Evolutionary conservation across 2,113 vertebrate genomes (phyloP), one percentile per base, ranked within the genome.

Genomic region (Paraplagusia blochii): DNA sequence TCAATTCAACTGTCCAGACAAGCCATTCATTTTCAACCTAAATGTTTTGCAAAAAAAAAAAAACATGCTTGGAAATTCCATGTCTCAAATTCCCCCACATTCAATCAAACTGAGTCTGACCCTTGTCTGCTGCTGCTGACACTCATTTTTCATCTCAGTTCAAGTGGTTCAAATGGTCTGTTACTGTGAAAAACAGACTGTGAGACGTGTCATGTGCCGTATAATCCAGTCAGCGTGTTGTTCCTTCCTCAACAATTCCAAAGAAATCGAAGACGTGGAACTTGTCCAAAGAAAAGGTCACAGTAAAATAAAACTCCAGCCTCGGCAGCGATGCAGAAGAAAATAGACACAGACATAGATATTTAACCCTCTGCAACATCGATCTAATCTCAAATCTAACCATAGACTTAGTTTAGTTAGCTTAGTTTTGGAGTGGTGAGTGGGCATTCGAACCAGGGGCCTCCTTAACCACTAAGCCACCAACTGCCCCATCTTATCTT

Each of bases 21-120:
- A 66, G 19, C 1, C 51, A 66, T 75, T 49, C 33, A 77, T 74
- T 76, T 74, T 72, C 72, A 69, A 81, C 14, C 7, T 42, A 22
- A 59, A 42, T 7, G 35, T 55, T 44, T 63, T 29, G 22, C 3
- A 0, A 17, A 66, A 62, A 73, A 60, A 53, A 51, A 61, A 69
- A 58, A 42, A 17, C 12, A 44, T 14, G 17, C 49, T 65, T 61
- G 38, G 35, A 76, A 64, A 67, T 35, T 44, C 59, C 35, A 40
- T 11, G 8, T 11, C 42, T 66, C 34, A 46, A 60, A 46, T 58
- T 45, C 6, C 13, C 38, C 36, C 11, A 35, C 18, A 15, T 58
- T 46, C 17, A 56, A 44, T 62, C 11, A 12, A 59, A 73, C 64
- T 19, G 19, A 55, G 64, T 69, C 47, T 53, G 72, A 82, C 77